These are phyloP conservation scores for Apotomis capreana DNA, from an alignment of 2,888 invertebrate species.

Conservation along the genomic window DNA sequence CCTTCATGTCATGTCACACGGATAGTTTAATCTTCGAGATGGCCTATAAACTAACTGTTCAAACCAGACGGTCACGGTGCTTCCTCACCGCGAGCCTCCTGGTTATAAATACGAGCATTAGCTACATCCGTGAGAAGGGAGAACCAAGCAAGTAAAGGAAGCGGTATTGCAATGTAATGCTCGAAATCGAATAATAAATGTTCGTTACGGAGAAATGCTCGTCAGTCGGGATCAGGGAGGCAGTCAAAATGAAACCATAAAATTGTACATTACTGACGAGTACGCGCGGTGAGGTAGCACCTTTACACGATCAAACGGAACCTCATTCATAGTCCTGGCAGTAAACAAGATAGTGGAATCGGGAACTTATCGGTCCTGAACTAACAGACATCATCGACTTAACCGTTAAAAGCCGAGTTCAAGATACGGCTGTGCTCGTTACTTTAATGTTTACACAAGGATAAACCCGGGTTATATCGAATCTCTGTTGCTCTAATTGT, in stretches of 20 bases:
- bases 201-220: no score
- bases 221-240: no score
- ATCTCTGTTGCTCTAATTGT: conserved; percentile 23
- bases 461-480: conserved; percentile 23
- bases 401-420: conserved; percentile 29
- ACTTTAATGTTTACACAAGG: conserved; percentile 32
- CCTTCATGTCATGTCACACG: not conserved
- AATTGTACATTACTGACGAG: no score
- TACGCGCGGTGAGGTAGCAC: no score
- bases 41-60: conserved; percentile 23
- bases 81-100: no score
- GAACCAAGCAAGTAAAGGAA: no score
- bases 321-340: conserved; percentile 24
- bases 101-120: no score
- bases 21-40: conserved; percentile 11
- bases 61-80: conserved; percentile 12
- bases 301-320: conserved; percentile 18
- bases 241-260: no score
- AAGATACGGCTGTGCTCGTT: conserved; percentile 30
- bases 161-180: no score
- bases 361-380: conserved; percentile 27
- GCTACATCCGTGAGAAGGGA: no score
- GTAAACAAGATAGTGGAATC: conserved; percentile 31
- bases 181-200: no score
- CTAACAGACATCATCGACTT: conserved; percentile 29